A percentile compares a stretch with the other conserved stretches of the same genome.
Evolutionary conservation across 2,113 vertebrate species (phyloP).

Genomic region (Oxyura jamaicensis): DNA sequence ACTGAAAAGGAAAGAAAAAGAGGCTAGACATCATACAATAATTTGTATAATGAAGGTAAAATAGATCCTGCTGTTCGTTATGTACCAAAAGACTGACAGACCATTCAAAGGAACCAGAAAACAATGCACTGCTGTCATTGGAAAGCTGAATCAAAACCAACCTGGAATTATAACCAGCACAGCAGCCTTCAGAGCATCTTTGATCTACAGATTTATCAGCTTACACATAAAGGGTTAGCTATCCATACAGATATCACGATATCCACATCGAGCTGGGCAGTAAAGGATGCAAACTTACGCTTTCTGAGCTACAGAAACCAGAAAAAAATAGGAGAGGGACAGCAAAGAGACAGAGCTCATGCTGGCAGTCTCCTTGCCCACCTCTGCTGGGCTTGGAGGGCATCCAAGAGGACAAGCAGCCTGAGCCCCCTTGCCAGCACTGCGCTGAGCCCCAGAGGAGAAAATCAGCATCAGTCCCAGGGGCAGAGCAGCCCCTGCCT

Average conservation of each 20-base stretch:
- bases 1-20: neutral
- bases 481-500: accelerated
- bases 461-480: neutral
- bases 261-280: neutral
- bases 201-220: neutral
- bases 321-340: neutral
- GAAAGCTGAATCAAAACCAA: neutral
- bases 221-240: neutral
- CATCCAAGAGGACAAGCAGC: accelerated
- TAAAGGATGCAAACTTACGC: accelerated
- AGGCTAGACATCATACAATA: neutral
- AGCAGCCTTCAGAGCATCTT: neutral
- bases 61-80: neutral
- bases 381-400: neutral
- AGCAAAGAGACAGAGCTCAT: accelerated
- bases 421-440: neutral
- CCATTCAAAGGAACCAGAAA: neutral
- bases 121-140: neutral
- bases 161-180: neutral
- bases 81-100: neutral
- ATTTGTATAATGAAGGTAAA: neutral
- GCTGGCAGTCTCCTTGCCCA: accelerated
- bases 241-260: accelerated
- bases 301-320: neutral
- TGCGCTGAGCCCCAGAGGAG: accelerated